Evolutionary conservation across 1,140 invertebrate genomes (phyloP).

Genomic region (Drosophila azteca): DNA sequence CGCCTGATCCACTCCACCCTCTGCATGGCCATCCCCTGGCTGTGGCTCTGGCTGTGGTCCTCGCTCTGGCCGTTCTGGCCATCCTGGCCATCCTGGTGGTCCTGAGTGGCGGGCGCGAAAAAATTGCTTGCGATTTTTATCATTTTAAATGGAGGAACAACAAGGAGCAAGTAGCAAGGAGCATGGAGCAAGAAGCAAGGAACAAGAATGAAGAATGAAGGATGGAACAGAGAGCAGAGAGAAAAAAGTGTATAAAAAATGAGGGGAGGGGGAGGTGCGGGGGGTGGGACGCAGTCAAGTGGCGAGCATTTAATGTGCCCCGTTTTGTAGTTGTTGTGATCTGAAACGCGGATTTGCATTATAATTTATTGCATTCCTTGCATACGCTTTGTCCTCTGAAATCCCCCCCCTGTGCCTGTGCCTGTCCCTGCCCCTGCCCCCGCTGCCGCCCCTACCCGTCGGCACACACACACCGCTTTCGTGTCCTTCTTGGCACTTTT

Average conservation of each 20-base stretch:
- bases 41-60: background rate
- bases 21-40: background rate
- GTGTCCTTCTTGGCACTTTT: slow-evolving; percentile 22
- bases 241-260: background rate
- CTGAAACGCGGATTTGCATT: slow-evolving; percentile 68
- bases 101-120: slow-evolving; percentile 28
- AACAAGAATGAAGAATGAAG: slow-evolving; percentile 1
- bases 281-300: slow-evolving; percentile 41
- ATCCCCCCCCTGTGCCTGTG: background rate
- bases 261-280: slow-evolving; percentile 10
- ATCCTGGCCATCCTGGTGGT: background rate
- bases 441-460: background rate
- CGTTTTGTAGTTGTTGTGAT: slow-evolving; percentile 66
- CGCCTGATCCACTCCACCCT: background rate
- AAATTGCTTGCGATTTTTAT: slow-evolving; percentile 76
- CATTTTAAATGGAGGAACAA: slow-evolving; percentile 71
- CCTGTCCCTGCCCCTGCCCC: too few relatives aligned
- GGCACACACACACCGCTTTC: background rate
- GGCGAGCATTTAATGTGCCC: slow-evolving; percentile 63
- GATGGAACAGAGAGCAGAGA: background rate
- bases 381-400: slow-evolving; percentile 46
- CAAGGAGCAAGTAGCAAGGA: slow-evolving; percentile 43
- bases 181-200: slow-evolving; percentile 43
- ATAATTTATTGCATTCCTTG: slow-evolving; percentile 76
- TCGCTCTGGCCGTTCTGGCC: too few relatives aligned